These are phyloP conservation scores for Mastomys coucha DNA, from an alignment of 2,113 vertebrate genomes.

Conservation along the genomic window DNA sequence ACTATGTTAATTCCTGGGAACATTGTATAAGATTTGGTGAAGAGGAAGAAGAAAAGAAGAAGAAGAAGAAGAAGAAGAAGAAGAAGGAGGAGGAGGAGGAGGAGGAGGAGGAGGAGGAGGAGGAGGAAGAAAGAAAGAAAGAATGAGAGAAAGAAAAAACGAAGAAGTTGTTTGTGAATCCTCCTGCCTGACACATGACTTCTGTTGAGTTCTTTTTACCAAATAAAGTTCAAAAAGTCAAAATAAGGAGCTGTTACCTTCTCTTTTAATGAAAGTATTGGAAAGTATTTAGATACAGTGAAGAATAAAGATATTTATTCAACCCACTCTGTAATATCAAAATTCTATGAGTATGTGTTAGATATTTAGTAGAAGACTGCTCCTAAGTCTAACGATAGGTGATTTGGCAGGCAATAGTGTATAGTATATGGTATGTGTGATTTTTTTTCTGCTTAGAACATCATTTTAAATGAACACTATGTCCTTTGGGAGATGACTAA, in stretches of 20 bases:
- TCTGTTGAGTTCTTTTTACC: not conserved
- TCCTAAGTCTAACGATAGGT: not conserved
- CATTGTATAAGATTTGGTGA: not conserved
- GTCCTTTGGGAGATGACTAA: not conserved
- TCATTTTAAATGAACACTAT: not conserved
- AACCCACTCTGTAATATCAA: not conserved
- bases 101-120: too few relatives aligned
- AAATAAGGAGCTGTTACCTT: not conserved
- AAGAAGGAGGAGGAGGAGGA: too few relatives aligned
- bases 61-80: too few relatives aligned
- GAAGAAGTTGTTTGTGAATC: not conserved
- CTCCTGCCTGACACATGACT: not conserved
- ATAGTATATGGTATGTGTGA: not conserved
- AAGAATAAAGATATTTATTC: not conserved
- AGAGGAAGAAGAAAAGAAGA: not conserved
- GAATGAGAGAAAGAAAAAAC: too few relatives aligned
- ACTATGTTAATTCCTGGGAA: not conserved
- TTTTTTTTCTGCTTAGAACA: not conserved
- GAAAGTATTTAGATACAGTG: not conserved
- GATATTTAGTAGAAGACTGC: not conserved
- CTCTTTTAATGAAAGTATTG: not conserved
- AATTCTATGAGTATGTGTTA: not conserved
- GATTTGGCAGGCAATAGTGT: not conserved
- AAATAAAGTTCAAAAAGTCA: constrained; percentile 45
- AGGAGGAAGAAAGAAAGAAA: too few relatives aligned